Percentiles rank a stretch among this genome's conserved stretches.
Conservation (phyloP, 2,113 vertebrate genomes). For the Sitta europaea region DNA sequence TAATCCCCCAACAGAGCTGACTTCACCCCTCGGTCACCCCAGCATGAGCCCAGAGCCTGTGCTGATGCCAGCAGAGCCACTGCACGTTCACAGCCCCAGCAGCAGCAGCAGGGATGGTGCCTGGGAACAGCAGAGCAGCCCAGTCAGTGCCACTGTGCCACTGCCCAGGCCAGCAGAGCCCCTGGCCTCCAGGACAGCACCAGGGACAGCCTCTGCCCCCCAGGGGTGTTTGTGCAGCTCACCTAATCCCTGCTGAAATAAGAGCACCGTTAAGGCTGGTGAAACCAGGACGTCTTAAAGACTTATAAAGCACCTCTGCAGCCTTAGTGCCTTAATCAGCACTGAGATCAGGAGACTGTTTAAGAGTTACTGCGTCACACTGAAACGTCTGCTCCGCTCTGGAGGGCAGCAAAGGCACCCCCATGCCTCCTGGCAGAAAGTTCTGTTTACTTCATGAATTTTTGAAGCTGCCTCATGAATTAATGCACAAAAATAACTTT, state of each 20-base stretch:
- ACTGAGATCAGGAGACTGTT: not conserved
- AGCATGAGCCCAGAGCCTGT: not conserved
- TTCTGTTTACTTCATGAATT: slow-evolving; percentile 61
- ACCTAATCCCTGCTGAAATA: slow-evolving; percentile 20
- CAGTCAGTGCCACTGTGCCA: accelerated
- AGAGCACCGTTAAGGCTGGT: slow-evolving; percentile 45
- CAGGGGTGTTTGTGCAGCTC: not conserved
- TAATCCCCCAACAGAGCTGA: not conserved
- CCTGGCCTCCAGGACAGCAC: not conserved
- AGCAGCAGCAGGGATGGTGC: not conserved
- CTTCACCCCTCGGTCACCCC: not conserved
- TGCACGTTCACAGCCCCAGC: not conserved
- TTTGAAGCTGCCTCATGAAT: slow-evolving; percentile 68
- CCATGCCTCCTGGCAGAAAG: slow-evolving; percentile 21
- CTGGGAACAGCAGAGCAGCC: not conserved
- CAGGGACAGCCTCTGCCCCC: not conserved
- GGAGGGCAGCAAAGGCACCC: not conserved
- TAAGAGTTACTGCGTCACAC: not conserved
- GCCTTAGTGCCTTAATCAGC: slow-evolving; percentile 8
- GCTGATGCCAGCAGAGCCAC: not conserved
- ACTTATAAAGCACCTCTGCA: slow-evolving; percentile 20
- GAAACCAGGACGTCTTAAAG: slow-evolving; percentile 59
- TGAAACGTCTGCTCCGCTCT: slow-evolving; percentile 36
- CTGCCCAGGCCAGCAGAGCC: not conserved
- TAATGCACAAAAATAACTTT: slow-evolving; percentile 57